These are phyloP conservation scores for Bombylius major DNA, from an alignment of 2,888 invertebrate genomes.

Conservation along the genomic window DNA sequence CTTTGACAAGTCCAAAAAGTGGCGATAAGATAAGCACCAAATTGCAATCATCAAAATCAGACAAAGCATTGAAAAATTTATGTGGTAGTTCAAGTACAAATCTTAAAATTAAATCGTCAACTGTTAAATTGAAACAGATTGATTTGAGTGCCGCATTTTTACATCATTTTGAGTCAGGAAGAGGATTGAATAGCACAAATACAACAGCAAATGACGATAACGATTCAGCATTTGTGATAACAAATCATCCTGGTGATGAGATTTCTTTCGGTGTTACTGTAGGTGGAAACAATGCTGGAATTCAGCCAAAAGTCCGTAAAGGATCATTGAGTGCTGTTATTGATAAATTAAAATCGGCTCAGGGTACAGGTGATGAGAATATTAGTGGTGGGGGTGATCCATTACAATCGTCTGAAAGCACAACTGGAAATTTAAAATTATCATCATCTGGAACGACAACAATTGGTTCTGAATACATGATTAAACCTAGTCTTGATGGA, in stretches of 20 bases:
- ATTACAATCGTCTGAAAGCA: background rate
- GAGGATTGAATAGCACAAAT: background rate
- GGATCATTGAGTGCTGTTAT: constrained; percentile 74
- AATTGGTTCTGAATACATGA: constrained; percentile 62
- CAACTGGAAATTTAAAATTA: background rate
- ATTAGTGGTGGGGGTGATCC: background rate
- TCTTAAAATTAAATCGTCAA: constrained; percentile 53
- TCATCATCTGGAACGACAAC: background rate
- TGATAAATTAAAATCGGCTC: constrained; percentile 70
- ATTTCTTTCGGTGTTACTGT: background rate
- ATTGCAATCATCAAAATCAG: background rate
- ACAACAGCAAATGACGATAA: background rate
- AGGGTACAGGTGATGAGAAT: constrained; percentile 25
- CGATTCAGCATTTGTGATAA: background rate
- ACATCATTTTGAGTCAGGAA: background rate
- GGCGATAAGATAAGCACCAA: constrained; percentile 39
- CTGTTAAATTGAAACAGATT: constrained; percentile 52
- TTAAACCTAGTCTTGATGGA: constrained; percentile 72
- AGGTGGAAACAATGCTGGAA: background rate
- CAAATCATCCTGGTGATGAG: background rate
- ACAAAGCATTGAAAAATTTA: background rate
- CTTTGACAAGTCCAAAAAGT: constrained; percentile 44
- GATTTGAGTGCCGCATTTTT: constrained; percentile 42
- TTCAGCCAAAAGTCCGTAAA: constrained; percentile 46
- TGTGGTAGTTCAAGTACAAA: constrained; percentile 37